phyloP scores from a whole-genome alignment of 2,113 vertebrate species.

The Catharus fuscescens region DNA sequence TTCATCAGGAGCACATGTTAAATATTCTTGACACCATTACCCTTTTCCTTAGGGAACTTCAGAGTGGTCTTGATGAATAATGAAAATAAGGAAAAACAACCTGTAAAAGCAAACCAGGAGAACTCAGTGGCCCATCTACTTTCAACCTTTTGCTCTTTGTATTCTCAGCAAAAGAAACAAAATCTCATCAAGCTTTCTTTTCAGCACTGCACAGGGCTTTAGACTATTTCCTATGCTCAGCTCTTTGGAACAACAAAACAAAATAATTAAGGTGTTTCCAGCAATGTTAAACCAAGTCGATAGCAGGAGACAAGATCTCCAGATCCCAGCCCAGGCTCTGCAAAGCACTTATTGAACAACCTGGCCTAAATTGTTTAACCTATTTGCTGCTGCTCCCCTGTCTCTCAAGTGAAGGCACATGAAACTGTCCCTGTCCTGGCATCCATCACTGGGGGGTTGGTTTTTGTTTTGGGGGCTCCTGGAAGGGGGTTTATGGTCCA shows the following conservation, averaged over 20 bases:
- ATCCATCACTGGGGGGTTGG: accelerated
- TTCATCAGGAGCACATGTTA: background rate
- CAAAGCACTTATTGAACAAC: background rate
- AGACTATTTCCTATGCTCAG: background rate
- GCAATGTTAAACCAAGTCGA: background rate
- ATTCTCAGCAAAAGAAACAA: background rate
- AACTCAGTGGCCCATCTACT: background rate
- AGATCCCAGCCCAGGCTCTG: background rate
- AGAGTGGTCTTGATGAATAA: background rate
- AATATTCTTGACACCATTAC: constrained; percentile 32
- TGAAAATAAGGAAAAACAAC: background rate
- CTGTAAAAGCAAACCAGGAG: background rate
- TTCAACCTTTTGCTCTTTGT: constrained; percentile 18
- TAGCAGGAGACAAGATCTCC: background rate
- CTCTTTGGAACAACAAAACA: background rate
- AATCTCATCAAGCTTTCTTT: constrained; percentile 30
- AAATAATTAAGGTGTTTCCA: constrained; percentile 17
- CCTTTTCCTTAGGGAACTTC: constrained; percentile 35
- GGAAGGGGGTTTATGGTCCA: background rate
- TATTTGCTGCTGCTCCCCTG: background rate
- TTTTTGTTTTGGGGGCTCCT: background rate
- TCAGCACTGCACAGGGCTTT: background rate
- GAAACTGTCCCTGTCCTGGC: background rate
- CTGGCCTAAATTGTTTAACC: background rate
- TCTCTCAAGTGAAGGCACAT: background rate